Evolutionary conservation across 1,140 invertebrate species (phyloP).

Genomic region (Aleiodes sp.): DNA sequence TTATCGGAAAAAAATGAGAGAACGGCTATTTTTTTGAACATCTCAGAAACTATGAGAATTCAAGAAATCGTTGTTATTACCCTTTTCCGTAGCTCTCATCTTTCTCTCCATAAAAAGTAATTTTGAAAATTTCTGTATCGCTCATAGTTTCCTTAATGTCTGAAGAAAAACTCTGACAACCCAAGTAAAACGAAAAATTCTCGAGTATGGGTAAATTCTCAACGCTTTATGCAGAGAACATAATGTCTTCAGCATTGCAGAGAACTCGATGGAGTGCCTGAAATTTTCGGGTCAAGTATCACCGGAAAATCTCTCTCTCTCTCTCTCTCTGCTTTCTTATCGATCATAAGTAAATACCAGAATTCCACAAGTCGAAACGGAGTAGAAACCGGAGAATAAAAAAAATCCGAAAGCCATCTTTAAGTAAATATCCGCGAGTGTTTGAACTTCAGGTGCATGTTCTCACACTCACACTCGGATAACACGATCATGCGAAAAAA

Average conservation of each 20-base stretch:
- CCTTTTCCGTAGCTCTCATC: too few relatives aligned
- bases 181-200: too few relatives aligned
- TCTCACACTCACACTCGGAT: slow-evolving; percentile 40
- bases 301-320: slow-evolving; percentile 9
- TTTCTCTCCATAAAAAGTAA: too few relatives aligned
- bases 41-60: too few relatives aligned
- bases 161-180: too few relatives aligned
- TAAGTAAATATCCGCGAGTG: slow-evolving; percentile 18
- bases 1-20: too few relatives aligned
- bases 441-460: slow-evolving; percentile 43
- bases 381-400: slow-evolving; percentile 10
- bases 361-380: not conserved
- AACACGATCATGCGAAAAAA: not conserved
- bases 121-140: too few relatives aligned
- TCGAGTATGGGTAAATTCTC: too few relatives aligned
- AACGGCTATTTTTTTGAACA: too few relatives aligned
- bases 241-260: not conserved
- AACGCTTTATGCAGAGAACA: too few relatives aligned
- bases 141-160: too few relatives aligned
- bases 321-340: not conserved
- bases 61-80: too few relatives aligned
- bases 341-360: slow-evolving; percentile 20
- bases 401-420: not conserved
- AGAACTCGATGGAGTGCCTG: not conserved
- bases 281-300: not conserved